Base-by-base conservation (phyloP, 2,113 vertebrate genomes). In the Alligator sinensis region DNA sequence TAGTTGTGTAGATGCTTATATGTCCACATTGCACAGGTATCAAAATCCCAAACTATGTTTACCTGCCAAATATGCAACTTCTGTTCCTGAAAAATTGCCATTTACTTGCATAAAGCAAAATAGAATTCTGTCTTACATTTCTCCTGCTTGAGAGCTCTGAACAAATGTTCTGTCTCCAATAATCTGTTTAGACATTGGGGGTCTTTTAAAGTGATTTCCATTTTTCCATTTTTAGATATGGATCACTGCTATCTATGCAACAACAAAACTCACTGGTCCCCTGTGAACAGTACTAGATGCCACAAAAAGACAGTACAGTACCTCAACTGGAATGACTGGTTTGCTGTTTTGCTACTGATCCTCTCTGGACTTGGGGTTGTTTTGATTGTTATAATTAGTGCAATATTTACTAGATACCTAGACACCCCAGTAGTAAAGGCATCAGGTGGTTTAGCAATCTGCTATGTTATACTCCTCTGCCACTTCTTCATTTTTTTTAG, bases 371-470 rank as follows among this genome's bases (percentile, higher is more conserved):
- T 98, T 17, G 99, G 99, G 9, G 93, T 99, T 74, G 2, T 98
- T 27, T 79, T 98, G 83, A 95, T 98, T 88, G 90, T 99, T 78
- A 92, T 96, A 4, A 92, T 99, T 72, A 98, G 97, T 2, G 87
- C 98, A 54, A 98, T 99, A 92, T 99, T 99, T 92, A 96, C 99
- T 16, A 98, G 96, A 95, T 97, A 98, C 60, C 90, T 98, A 62
- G 86, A 98, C 80, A 99, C 99, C 0, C 99, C 99, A 0, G 96
- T 98, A 0, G 99, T 99, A 60, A 99, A 98, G 75, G 99, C 99
- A 0, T 98, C 98, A 0, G 98, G 99, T 6, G 99, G 98, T 19
- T 96, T 98, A 24, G 86, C 89, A 1, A 93, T 99, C 77, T 98
- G 98, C 97, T 98, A 98, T 2, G 88, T 99, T 74, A 99, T 99